phyloP scores from a whole-genome alignment of 1,140 invertebrate genomes.

The Hirudo medicinalis region DNA sequence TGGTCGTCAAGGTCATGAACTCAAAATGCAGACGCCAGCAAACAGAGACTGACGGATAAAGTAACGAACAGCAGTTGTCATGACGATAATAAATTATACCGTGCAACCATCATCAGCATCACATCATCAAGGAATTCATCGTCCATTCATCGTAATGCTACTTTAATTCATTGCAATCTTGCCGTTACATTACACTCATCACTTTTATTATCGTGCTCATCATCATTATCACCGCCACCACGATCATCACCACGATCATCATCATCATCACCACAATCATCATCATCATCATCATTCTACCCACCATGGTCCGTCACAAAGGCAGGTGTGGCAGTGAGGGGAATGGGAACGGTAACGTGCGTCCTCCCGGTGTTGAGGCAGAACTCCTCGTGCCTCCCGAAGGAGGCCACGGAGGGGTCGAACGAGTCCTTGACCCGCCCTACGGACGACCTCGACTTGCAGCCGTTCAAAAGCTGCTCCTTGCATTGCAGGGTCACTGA shows the following conservation, averaged over 20 bases:
- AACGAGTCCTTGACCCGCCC: neutral
- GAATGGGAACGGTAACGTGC: constrained; percentile 78
- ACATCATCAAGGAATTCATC: no score
- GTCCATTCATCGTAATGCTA: no score
- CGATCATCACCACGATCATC: no score
- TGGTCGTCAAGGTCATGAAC: constrained; percentile 60
- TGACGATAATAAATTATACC: no score
- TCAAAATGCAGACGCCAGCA: constrained; percentile 90
- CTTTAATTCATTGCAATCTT: no score
- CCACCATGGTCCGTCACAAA: constrained; percentile 72
- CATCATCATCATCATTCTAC: constrained; percentile 12
- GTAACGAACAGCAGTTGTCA: neutral
- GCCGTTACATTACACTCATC: no score
- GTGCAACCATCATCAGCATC: no score
- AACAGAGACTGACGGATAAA: constrained; percentile 53
- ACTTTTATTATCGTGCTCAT: no score
- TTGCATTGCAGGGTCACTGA: constrained; percentile 76
- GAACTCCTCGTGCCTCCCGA: constrained; percentile 79
- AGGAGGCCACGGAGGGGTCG: constrained; percentile 39
- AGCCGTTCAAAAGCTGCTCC: constrained; percentile 59
- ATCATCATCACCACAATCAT: no score
- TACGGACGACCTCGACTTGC: constrained; percentile 38
- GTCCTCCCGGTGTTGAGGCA: constrained; percentile 74
- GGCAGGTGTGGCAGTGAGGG: constrained; percentile 78
- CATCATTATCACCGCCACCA: no score